These are phyloP conservation scores for Phoebastria nigripes DNA, from an alignment of 2,797 vertebrate genomes.

Conservation along the genomic window DNA sequence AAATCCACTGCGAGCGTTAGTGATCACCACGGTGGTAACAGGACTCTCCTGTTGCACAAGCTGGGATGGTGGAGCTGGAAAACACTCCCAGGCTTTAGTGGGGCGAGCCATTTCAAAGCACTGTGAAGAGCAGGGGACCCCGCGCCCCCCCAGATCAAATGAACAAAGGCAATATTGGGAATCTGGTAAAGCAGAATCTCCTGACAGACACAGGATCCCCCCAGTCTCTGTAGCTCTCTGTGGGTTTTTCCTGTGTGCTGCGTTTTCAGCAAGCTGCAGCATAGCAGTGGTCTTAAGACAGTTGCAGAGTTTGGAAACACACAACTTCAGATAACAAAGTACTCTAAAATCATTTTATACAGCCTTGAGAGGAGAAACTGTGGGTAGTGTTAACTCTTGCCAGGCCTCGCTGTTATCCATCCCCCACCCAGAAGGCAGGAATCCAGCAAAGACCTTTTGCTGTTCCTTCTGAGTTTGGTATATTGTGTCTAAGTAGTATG, in stretches of 20 bases:
- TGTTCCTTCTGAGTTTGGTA: background rate
- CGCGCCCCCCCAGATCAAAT: rapidly evolving
- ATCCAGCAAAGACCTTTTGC: background rate
- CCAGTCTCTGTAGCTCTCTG: background rate
- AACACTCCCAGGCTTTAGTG: background rate
- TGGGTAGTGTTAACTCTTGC: background rate
- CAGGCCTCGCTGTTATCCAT: background rate
- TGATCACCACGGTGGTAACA: rapidly evolving
- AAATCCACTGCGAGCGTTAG: rapidly evolving
- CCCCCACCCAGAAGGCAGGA: background rate
- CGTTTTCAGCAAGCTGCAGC: background rate
- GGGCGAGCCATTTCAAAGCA: background rate
- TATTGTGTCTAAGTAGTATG: background rate
- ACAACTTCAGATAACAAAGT: background rate
- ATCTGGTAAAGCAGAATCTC: background rate
- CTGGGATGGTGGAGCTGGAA: background rate
- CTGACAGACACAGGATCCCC: rapidly evolving
- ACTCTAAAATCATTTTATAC: background rate
- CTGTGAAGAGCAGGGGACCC: background rate
- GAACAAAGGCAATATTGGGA: background rate
- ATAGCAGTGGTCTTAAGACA: background rate
- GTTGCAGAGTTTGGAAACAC: background rate
- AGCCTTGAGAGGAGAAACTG: background rate
- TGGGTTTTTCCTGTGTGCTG: background rate
- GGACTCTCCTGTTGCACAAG: background rate